Base-by-base conservation (phyloP, 2,797 vertebrate genomes). In the Morelia viridis region DNA sequence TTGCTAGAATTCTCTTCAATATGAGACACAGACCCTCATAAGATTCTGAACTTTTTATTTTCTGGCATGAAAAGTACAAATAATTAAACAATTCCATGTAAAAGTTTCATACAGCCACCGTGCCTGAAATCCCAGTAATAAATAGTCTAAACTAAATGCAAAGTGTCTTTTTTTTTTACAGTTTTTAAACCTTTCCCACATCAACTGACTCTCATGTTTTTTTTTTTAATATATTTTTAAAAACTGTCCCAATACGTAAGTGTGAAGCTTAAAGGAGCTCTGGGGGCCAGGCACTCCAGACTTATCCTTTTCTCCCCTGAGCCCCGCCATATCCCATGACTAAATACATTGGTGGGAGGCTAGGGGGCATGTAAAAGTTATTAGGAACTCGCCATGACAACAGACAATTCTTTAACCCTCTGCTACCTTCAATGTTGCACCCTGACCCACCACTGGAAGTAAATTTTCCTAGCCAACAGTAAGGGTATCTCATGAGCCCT, bases 31-130 rank as follows among this genome's bases (percentile, higher is more conserved):
- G 13, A 83, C 89, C 17, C 83, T 19, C 28, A 8, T 98, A 97
- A 97, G 98, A 98, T 99, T 98, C 98, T 98, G 98, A 98, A 98
- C 98, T 97, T 97, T 97, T 97, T 93, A 92, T 98, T 98, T 98
- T 98, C 98, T 98, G 98, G 98, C 98, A 98, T 99, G 98, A 99
- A 99, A 99, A 99, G 98, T 99, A 99, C 98, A 99, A 99, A 99
- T 98, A 98, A 98, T 99, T 98, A 98, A 98, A 99, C 98, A 98
- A 98, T 98, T 98, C 98, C 98, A 99, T 99, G 98, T 98, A 99
- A 99, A 99, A 99, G 98, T 98, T 96, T 96, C 98, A 98, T 98
- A 98, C 98, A 98, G 97, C 98, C 98, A 98, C 98, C 98, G 96
- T 96, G 98, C 98, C 98, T 98, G 98, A 98, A 98, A 98, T 98